These are phyloP conservation scores for Ctenopoma kingsleyae DNA, from an alignment of 2,797 vertebrate genomes.

Conservation along the genomic window DNA sequence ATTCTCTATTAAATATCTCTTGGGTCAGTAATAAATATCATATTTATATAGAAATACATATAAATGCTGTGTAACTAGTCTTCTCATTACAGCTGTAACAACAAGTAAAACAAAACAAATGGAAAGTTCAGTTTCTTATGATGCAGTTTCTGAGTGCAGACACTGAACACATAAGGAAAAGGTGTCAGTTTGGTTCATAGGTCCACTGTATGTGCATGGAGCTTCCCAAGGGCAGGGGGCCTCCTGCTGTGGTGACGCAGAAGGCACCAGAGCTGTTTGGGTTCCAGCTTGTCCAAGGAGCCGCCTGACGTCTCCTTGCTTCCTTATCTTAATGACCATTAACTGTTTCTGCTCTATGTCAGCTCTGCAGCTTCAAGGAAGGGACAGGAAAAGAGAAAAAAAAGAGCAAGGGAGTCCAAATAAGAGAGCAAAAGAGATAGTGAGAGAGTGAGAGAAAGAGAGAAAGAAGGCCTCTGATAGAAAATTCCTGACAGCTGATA, in stretches of 20 bases:
- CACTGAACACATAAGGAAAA: background rate
- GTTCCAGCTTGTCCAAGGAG: slow-evolving; percentile 76
- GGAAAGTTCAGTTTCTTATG: too few species aligned
- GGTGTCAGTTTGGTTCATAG: slow-evolving; percentile 15
- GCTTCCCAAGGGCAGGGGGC: slow-evolving; percentile 30
- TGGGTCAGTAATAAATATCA: too few species aligned
- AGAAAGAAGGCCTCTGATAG: slow-evolving; percentile 76
- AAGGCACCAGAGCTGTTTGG: slow-evolving; percentile 72
- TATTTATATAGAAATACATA: too few species aligned
- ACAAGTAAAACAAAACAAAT: too few species aligned
- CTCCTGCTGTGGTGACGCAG: slow-evolving; percentile 52
- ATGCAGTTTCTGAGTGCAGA: too few species aligned
- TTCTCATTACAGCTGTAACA: too few species aligned
- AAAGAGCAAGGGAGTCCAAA: slow-evolving; percentile 56
- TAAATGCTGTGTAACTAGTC: too few species aligned
- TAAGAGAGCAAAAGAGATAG: slow-evolving; percentile 58
- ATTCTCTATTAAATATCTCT: background rate
- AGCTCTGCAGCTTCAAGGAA: slow-evolving; percentile 67
- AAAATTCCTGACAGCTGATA: slow-evolving; percentile 89
- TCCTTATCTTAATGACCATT: slow-evolving; percentile 84
- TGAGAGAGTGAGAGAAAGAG: slow-evolving; percentile 56
- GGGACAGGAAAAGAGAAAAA: slow-evolving; percentile 68
- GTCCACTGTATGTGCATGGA: background rate
- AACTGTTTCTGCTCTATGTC: slow-evolving; percentile 84
- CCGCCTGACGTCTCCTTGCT: slow-evolving; percentile 71